Base-by-base conservation (phyloP, 2,113 vertebrate species). In the Ovibos moschatus region DNA sequence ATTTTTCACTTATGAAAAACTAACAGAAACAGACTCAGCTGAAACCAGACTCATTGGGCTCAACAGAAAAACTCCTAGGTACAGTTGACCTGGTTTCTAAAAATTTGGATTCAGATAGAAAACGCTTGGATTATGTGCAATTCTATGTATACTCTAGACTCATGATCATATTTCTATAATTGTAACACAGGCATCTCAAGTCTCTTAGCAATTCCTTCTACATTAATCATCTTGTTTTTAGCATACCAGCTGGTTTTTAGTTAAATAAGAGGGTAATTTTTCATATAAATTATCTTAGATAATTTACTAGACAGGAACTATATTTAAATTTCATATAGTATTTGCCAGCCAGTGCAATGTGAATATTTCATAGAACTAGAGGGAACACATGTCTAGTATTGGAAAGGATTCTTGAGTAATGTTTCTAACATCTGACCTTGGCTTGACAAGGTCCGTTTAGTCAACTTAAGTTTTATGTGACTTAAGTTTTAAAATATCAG, bases 81-180 rank as follows among this genome's bases (percentile, higher is more conserved):
- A 96, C 21, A 85, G 62, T 43, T 97, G 94, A 96, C 95, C 95
- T 92, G 28, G 51, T 96, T 97, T 97, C 87, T 94, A 71, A 96
- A 96, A 95, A 85, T 21, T 87, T 94, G 30, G 17, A 93, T 89
- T 85, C 47, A 84, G 55, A 94, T 23, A 91, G 84, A 94, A 89
- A 97, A 51, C 17, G 43, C 23, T 96, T 93, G 87, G 33, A 64
- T 93, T 92, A 30, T 89, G 7, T 83, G 13, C 28, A 86, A 87
- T 87, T 96, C 55, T 95, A 40, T 91, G 90, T 91, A 23, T 95
- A 87, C 57, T 95, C 95, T 93, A 89, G 30, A 58, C 7, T 78
- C 27, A 51, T 53, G 30, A 74, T 76, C 19, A 27, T 21, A 82
- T 93, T 97, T 94, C 17, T 84, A 6, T 74, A 83, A 93, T n/a